Conservation (phyloP, 2,888 invertebrate genomes). For the Aethes cnicana region DNA sequence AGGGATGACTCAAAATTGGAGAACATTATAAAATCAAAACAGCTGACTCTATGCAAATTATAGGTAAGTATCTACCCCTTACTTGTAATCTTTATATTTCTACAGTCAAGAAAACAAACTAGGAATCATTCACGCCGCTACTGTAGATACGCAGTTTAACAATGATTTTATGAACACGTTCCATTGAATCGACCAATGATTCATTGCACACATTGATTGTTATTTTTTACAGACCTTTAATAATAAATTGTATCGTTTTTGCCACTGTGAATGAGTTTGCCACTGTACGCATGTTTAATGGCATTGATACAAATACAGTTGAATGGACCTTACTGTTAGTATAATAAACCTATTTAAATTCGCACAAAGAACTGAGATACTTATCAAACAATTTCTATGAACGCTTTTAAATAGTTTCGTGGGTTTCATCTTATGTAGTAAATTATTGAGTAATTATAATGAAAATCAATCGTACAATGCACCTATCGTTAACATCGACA, state of each 20-base stretch:
- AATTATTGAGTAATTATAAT: too few relatives aligned
- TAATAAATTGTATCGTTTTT: conserved; percentile 10
- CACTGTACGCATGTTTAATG: conserved; percentile 5
- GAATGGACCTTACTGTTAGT: too few relatives aligned
- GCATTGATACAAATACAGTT: not conserved
- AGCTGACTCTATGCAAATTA: too few relatives aligned
- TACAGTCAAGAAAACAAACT: not conserved
- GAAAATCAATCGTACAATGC: not conserved
- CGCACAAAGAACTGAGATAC: too few relatives aligned
- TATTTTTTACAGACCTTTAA: conserved; percentile 25
- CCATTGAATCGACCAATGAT: conserved; percentile 40
- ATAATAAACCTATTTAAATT: too few relatives aligned
- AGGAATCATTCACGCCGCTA: too few relatives aligned
- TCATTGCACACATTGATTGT: conserved; percentile 42
- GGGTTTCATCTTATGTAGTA: too few relatives aligned
- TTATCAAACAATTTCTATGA: too few relatives aligned
- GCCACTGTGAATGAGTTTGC: not conserved
- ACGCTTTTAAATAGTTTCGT: too few relatives aligned
- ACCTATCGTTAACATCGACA: conserved; percentile 16
- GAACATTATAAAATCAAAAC: too few relatives aligned
- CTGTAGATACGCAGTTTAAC: conserved; percentile 30
- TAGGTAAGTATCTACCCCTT: not conserved
- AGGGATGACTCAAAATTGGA: too few relatives aligned
- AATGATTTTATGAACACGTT: conserved; percentile 41
- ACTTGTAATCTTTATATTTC: not conserved